Evolutionary conservation across 2,888 invertebrate genomes (phyloP), one percentile per base, ranked within the genome.

Genomic region (Tridacna gigas): DNA sequence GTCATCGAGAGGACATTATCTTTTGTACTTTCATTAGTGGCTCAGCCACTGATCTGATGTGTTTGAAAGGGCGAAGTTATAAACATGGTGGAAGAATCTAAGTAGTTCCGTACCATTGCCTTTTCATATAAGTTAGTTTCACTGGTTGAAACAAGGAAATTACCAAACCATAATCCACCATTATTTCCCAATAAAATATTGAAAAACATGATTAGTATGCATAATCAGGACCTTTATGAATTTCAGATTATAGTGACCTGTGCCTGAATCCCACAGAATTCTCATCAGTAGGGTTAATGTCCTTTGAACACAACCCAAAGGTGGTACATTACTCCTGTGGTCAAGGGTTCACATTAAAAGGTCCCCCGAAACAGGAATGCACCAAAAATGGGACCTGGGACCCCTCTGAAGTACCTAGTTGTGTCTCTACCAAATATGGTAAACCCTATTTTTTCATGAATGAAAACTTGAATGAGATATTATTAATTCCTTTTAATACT

Each of bases 331-430:
- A 75, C 48, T 4, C 37, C 18, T 84, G 84, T 66, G 65, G 79
- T 22, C 18, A n/a, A 37, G 84, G 84, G 3, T 81, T 69, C 60
- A 47, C 65, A 13, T 48, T 84, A 28, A 45, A 63, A 22, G 84
- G 84, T 4, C 71, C 77, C 0, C 47, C 56, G 0, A 79, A 65
- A 48, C 81, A 78, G 26, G 74, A 63, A 37, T 84, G 84, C 66
- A 61, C 71, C 4, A 48, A 61, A 11, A 79, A 78, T 37, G 84
- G 81, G 0, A 76, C 76, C 0, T 84, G 84, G 84, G 74, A 71
- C n/a, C 84, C 81, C 9, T 56, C 78, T 25, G 76, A 84, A n/a
- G 65, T 26, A 15, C 84, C 84, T 0, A 65, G 65, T 20, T 83
- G 83, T 65, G 63, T 77, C 9, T 22, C 20, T 28, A 56, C 56